phyloP scores from a whole-genome alignment of 1,140 invertebrate genomes.

The Drosophila ananassae region DNA sequence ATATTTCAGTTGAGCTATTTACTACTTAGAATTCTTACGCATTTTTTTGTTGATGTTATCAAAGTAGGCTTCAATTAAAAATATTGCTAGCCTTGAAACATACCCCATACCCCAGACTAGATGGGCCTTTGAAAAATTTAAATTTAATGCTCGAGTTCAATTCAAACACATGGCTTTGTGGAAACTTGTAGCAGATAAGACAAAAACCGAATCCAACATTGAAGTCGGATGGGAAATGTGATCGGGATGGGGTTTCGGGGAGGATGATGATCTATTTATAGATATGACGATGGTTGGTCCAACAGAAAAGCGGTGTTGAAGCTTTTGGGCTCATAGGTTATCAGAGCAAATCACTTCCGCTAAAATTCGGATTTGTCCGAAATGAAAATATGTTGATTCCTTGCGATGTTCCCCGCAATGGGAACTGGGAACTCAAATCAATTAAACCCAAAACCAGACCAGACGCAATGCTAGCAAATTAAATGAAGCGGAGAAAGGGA shows the following conservation, averaged over 20 bases:
- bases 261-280: slow-evolving; percentile 52
- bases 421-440: slow-evolving; percentile 3
- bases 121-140: slow-evolving; percentile 31
- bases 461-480: slow-evolving; percentile 18
- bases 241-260: slow-evolving; percentile 13
- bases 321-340: slow-evolving; percentile 54
- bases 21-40: neutral
- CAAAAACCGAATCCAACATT: slow-evolving; percentile 38
- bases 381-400: slow-evolving; percentile 39
- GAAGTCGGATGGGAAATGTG: neutral
- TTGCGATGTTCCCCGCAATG: neutral
- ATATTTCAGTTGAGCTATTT: slow-evolving; percentile 1
- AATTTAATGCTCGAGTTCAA: slow-evolving; percentile 52
- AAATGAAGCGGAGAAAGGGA: slow-evolving; percentile 45
- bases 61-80: slow-evolving; percentile 75
- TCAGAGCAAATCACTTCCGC: slow-evolving; percentile 67
- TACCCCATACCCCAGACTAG: slow-evolving; percentile 23
- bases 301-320: slow-evolving; percentile 13
- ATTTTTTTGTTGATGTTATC: slow-evolving; percentile 63
- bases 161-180: slow-evolving; percentile 40
- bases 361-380: slow-evolving; percentile 27
- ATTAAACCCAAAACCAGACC: slow-evolving; percentile 14
- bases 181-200: slow-evolving; percentile 52
- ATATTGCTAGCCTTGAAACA: slow-evolving; percentile 73
- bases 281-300: slow-evolving; percentile 66